Percentiles rank a stretch among this genome's conserved stretches.
Evolutionary conservation across 2,113 vertebrate genomes (phyloP).

Genomic region (Vulpes ferrilata): DNA sequence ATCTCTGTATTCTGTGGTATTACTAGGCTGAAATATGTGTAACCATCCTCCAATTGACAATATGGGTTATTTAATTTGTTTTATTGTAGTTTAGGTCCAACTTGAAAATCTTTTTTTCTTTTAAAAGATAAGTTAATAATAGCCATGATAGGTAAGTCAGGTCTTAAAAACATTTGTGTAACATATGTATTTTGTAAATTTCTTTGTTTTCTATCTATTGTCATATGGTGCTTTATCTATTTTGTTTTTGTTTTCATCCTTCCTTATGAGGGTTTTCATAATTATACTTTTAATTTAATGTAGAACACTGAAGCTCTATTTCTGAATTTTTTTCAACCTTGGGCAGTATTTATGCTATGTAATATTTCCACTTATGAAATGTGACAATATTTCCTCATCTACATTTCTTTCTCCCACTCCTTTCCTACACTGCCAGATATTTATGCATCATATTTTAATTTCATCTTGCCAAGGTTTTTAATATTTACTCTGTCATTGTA

Average conservation of each 20-base stretch:
- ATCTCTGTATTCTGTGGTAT: not conserved
- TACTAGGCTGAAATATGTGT: not conserved
- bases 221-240: not conserved
- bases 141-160: not conserved
- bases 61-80: not conserved
- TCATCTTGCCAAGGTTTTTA: not conserved
- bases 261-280: not conserved
- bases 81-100: not conserved
- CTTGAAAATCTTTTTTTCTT: not conserved
- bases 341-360: not conserved
- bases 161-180: not conserved
- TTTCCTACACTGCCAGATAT: not conserved
- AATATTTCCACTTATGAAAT: not conserved
- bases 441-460: not conserved
- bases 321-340: slow-evolving; percentile 10
- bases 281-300: slow-evolving; percentile 40
- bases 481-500: slow-evolving; percentile 1
- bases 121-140: not conserved
- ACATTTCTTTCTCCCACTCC: not conserved
- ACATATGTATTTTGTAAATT: not conserved
- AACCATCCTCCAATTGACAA: not conserved
- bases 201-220: not conserved
- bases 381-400: not conserved
- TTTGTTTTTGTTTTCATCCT: slow-evolving; percentile 28
- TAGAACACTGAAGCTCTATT: not conserved